phyloP scores from a whole-genome alignment of 2,113 vertebrate species.

The Chlorodrepanis virens region DNA sequence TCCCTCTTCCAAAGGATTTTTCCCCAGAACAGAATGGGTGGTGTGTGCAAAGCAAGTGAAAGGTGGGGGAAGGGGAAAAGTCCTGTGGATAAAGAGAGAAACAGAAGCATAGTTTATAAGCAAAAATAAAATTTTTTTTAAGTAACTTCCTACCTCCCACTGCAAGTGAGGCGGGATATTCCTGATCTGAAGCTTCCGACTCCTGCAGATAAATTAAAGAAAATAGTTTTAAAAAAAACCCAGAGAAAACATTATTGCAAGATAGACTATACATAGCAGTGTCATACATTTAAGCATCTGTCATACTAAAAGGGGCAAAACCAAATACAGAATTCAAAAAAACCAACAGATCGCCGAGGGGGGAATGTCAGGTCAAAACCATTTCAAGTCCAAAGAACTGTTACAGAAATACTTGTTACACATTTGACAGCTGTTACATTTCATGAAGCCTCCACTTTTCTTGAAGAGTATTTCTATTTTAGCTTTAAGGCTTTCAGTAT shows the following conservation, averaged over 20 bases:
- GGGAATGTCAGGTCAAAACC: slow-evolving; percentile 24
- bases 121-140: neutral
- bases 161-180: slow-evolving; percentile 95
- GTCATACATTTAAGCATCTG: neutral
- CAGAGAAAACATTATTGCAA: slow-evolving; percentile 14
- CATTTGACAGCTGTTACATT: slow-evolving; percentile 33
- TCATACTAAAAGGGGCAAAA: neutral
- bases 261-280: slow-evolving; percentile 1
- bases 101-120: slow-evolving; percentile 47
- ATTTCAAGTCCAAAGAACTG: slow-evolving; percentile 11
- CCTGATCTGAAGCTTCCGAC: slow-evolving; percentile 93
- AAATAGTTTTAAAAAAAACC: neutral
- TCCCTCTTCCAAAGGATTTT: slow-evolving; percentile 56
- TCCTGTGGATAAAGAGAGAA: slow-evolving; percentile 1
- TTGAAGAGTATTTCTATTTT: slow-evolving; percentile 4
- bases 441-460: slow-evolving; percentile 8
- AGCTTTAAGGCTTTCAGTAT: neutral
- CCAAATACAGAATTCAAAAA: neutral
- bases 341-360: neutral
- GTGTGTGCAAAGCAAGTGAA: slow-evolving; percentile 28
- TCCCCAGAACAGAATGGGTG: slow-evolving; percentile 56
- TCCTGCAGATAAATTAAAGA: slow-evolving; percentile 75
- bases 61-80: slow-evolving; percentile 54
- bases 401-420: slow-evolving; percentile 30
- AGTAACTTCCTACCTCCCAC: slow-evolving; percentile 87